Percentiles rank a stretch among this genome's conserved stretches.
These are phyloP conservation scores for Gonioctena quinquepunctata DNA, from an alignment of 1,140 invertebrate species.

Conservation along the genomic window DNA sequence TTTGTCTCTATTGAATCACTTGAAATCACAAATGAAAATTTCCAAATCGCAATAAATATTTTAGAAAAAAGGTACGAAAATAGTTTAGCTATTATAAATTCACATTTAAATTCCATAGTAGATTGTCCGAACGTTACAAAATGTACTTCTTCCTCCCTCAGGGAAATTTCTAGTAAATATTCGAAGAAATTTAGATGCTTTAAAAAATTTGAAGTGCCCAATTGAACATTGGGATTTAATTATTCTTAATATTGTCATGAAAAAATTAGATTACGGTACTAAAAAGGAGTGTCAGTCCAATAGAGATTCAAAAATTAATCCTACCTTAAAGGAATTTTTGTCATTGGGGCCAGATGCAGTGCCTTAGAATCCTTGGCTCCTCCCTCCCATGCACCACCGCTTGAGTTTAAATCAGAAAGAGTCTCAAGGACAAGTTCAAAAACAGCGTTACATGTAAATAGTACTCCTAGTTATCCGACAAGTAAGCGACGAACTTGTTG, in stretches of 20 bases:
- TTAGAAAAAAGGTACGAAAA: slow-evolving; percentile 8
- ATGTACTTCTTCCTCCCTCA: slow-evolving; percentile 10
- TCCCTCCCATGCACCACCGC: background rate
- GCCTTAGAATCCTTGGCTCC: background rate
- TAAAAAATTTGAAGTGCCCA: slow-evolving; percentile 9
- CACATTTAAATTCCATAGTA: background rate
- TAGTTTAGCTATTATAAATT: background rate
- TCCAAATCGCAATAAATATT: slow-evolving; percentile 12
- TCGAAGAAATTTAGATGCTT: background rate
- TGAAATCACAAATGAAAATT: slow-evolving; percentile 16
- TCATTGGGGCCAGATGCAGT: background rate
- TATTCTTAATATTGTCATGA: background rate
- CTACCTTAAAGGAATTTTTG: slow-evolving; percentile 12
- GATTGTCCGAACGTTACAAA: background rate
- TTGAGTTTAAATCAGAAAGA: background rate
- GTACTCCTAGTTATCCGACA: background rate
- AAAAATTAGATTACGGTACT: slow-evolving; percentile 16
- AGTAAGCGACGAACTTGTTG: background rate
- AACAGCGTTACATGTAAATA: background rate
- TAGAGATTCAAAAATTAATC: background rate
- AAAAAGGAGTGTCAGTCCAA: background rate
- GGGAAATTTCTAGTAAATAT: slow-evolving; percentile 5
- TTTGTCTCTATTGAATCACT: slow-evolving; percentile 1
- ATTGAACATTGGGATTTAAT: slow-evolving; percentile 15
- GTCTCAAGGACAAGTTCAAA: background rate